phyloP scores from a whole-genome alignment of 2,888 invertebrate genomes.

The Acronicta alni region DNA sequence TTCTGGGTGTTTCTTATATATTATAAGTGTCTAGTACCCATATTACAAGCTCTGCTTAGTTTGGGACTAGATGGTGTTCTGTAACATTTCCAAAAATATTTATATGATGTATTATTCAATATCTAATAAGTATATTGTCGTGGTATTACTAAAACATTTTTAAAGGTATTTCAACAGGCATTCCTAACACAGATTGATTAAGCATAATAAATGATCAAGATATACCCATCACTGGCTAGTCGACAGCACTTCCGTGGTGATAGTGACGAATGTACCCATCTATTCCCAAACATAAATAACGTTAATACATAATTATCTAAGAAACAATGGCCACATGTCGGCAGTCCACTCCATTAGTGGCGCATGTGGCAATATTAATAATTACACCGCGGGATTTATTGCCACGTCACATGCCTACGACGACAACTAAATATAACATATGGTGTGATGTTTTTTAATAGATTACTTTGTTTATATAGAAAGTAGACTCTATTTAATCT shows the following conservation, averaged over 20 bases:
- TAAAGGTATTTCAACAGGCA: not conserved
- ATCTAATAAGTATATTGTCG: too few relatives aligned
- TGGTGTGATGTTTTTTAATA: constrained; percentile 6
- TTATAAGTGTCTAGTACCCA: too few relatives aligned
- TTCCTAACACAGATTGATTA: not conserved
- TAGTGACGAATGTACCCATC: not conserved
- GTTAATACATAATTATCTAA: constrained; percentile 12
- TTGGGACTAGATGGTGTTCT: too few relatives aligned
- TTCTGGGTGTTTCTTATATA: too few relatives aligned
- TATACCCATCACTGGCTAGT: not conserved
- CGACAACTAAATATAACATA: constrained; percentile 25
- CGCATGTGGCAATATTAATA: constrained; percentile 62
- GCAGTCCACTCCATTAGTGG: constrained; percentile 48
- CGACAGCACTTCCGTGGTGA: not conserved
- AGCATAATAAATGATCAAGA: not conserved
- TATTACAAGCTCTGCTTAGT: too few relatives aligned
- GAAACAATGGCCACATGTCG: constrained; percentile 29
- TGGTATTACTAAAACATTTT: too few relatives aligned
- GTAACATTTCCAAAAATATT: too few relatives aligned
- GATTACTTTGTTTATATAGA: not conserved
- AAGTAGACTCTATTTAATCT: too few relatives aligned
- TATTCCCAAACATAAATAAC: constrained; percentile 1
- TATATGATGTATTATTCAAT: too few relatives aligned
- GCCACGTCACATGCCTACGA: constrained; percentile 52
- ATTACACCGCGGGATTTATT: constrained; percentile 65